These are phyloP conservation scores for Drosophila busckii DNA, from an alignment of 1,140 invertebrate species.

Conservation along the genomic window DNA sequence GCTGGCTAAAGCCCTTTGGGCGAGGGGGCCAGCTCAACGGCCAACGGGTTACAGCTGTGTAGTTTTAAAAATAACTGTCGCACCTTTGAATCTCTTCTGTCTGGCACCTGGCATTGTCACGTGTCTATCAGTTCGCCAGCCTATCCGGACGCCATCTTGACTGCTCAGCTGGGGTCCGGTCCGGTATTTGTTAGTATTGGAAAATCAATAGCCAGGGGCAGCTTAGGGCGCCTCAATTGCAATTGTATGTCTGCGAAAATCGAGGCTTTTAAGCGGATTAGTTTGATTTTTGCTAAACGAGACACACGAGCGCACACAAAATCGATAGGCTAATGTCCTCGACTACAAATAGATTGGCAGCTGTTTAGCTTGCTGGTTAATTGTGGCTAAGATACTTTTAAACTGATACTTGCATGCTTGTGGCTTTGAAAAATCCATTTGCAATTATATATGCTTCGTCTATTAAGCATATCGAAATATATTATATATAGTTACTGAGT, in stretches of 20 bases:
- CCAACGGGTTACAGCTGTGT: constrained; percentile 14
- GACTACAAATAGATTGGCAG: too few relatives aligned
- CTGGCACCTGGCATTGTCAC: constrained; percentile 41
- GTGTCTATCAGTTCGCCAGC: too few relatives aligned
- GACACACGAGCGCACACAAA: constrained; percentile 29
- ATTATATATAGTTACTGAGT: too few relatives aligned
- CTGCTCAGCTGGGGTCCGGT: constrained; percentile 38
- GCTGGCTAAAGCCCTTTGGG: constrained; percentile 7
- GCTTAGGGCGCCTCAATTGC: constrained; percentile 49
- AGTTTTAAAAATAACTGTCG: constrained; percentile 23
- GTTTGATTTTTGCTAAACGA: constrained; percentile 60
- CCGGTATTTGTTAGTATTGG: constrained; percentile 29
- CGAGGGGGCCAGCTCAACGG: constrained; percentile 1
- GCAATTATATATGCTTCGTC: too few relatives aligned
- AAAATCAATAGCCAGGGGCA: constrained; percentile 54
- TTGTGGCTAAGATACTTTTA: too few relatives aligned
- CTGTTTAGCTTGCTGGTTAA: constrained; percentile 12
- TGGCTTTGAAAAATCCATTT: too few relatives aligned
- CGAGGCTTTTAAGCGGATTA: constrained; percentile 71
- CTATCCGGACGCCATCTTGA: too few relatives aligned
- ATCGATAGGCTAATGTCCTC: constrained; percentile 66
- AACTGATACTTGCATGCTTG: too few relatives aligned
- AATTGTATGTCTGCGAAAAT: constrained; percentile 44
- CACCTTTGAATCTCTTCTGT: neutral
- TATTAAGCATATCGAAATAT: too few relatives aligned